phyloP scores from a whole-genome alignment of 2,113 vertebrate genomes.

The Rattus norvegicus region GRCr8 NC_086019.1:5679501-5680000 shows the following conservation, averaged over 20 bases:
- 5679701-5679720: background rate
- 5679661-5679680: background rate
- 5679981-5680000: too few species aligned
- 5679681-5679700: background rate
- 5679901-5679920: too few species aligned
- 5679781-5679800: too few species aligned
- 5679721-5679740: background rate
- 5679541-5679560: constrained; percentile 37
- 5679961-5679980: too few species aligned
- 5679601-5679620: background rate
- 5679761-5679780: too few species aligned
- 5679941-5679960: too few species aligned
- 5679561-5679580: background rate
- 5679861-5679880: too few species aligned
- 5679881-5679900: too few species aligned
- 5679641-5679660: background rate
- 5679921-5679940: too few species aligned
- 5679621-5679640: background rate
- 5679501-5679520: constrained; percentile 48
- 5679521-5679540: constrained; percentile 46
- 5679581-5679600: background rate
- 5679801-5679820: too few species aligned
- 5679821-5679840: too few species aligned
- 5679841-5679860: background rate
- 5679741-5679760: background rate